A percentile compares a stretch with the other conserved stretches of the same genome.
These are phyloP conservation scores for Nasonia oneida DNA, from an alignment of 2,888 invertebrate genomes.

Conservation along the genomic window DNA sequence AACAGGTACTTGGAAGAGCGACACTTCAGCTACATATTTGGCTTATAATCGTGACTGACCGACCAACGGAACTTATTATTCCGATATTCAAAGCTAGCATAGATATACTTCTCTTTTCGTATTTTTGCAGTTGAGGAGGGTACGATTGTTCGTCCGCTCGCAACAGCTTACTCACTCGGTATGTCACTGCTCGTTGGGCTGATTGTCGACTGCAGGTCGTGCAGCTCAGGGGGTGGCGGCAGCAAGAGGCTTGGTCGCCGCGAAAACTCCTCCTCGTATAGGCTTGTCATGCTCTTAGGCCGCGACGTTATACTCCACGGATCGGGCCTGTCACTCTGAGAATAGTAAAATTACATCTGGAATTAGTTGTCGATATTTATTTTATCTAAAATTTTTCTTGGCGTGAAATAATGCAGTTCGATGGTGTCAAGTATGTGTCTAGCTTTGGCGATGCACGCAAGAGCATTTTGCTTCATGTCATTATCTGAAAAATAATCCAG, in stretches of 20 bases:
- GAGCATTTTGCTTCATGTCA: background rate
- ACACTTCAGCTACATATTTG: background rate
- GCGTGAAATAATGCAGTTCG: background rate
- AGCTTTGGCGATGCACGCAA: background rate
- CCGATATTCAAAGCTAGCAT: background rate
- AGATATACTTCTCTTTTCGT: background rate
- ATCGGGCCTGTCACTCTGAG: conserved; percentile 72
- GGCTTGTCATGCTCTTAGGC: conserved; percentile 73
- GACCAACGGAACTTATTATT: background rate
- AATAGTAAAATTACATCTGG: background rate
- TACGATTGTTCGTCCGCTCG: background rate
- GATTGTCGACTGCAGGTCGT: conserved; percentile 71
- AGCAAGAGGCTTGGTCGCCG: conserved; percentile 74
- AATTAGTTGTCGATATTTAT: background rate
- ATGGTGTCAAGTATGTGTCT: background rate
- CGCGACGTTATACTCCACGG: conserved; percentile 73
- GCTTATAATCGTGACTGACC: background rate
- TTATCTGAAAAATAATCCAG: conserved; percentile 2
- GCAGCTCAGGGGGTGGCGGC: conserved; percentile 71
- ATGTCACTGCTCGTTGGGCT: conserved; percentile 75
- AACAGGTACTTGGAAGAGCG: conserved; percentile 35
- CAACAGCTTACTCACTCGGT: conserved; percentile 69
- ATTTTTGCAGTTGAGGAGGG: conserved; percentile 6
- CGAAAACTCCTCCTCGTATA: conserved; percentile 73
- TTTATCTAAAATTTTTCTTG: background rate